Evolutionary conservation across 2,797 vertebrate genomes (phyloP).

Genomic region (Pseudochirops cupreus): DNA sequence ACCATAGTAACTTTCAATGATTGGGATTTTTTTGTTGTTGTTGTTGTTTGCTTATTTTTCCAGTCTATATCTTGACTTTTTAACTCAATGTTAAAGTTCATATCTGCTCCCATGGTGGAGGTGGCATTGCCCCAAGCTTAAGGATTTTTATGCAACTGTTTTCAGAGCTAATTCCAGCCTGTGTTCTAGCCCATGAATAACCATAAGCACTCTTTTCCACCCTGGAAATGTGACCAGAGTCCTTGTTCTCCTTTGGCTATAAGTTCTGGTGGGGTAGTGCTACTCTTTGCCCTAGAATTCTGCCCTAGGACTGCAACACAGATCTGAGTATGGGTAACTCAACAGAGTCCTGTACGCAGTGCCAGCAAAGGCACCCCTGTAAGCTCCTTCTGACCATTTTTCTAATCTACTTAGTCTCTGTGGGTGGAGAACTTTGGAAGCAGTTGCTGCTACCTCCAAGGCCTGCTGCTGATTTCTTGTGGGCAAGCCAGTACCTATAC

Average conservation of each 20-base stretch:
- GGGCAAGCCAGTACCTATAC: not conserved
- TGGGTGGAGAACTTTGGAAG: not conserved
- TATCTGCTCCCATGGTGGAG: not conserved
- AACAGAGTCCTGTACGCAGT: not conserved
- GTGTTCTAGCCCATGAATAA: not conserved
- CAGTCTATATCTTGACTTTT: not conserved
- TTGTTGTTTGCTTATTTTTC: not conserved
- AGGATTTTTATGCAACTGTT: not conserved
- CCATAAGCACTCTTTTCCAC: not conserved
- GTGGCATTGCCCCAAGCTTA: not conserved
- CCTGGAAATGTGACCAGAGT: not conserved
- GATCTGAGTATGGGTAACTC: not conserved
- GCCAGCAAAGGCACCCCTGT: fast-evolving
- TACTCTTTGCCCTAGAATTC: not conserved
- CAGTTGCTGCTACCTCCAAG: not conserved
- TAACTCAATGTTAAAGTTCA: not conserved
- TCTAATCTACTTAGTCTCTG: not conserved
- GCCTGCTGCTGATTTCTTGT: not conserved
- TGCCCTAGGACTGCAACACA: not conserved
- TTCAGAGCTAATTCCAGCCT: not conserved
- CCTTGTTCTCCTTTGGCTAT: not conserved
- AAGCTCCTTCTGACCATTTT: not conserved
- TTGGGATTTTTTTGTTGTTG: not conserved
- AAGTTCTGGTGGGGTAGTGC: not conserved
- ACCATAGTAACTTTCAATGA: not conserved